A percentile compares a stretch with the other conserved stretches of the same genome.
Conservation (phyloP, 2,113 vertebrate species). For the Argyrosomus japonicus region DNA sequence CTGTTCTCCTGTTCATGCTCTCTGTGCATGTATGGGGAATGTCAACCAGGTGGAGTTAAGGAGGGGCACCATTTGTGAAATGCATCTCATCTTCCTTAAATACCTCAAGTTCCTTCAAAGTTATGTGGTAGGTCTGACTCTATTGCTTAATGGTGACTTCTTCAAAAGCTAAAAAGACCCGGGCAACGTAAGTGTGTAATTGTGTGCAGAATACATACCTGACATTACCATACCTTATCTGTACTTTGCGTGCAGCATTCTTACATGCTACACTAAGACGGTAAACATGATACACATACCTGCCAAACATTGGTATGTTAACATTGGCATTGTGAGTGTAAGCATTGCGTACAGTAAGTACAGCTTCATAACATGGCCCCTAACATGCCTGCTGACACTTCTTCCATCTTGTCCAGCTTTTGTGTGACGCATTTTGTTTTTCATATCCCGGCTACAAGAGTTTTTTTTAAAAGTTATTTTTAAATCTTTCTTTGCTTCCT, state of each 20-base stretch:
- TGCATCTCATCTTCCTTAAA: not conserved
- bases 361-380: too few species aligned
- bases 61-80: conserved; percentile 5
- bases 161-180: not conserved
- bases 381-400: not conserved
- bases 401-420: not conserved
- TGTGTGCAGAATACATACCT: too few species aligned
- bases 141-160: not conserved
- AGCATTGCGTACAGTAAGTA: too few species aligned
- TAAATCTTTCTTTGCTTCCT: not conserved
- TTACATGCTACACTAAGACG: not conserved
- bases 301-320: too few species aligned
- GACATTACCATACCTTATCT: too few species aligned
- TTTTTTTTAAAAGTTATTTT: not conserved
- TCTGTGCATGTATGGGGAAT: not conserved
- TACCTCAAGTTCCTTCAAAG: not conserved
- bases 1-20: conserved; percentile 6
- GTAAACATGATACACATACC: too few species aligned
- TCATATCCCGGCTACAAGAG: not conserved
- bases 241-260: not conserved
- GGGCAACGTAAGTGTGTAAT: too few species aligned
- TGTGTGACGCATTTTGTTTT: not conserved
- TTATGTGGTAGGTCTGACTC: not conserved
- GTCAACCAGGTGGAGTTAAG: not conserved
- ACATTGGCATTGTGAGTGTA: too few species aligned